A percentile compares a stretch with the other conserved stretches of the same genome.
Conservation (phyloP, 2,888 invertebrate genomes). For the Formica aserva region DNA sequence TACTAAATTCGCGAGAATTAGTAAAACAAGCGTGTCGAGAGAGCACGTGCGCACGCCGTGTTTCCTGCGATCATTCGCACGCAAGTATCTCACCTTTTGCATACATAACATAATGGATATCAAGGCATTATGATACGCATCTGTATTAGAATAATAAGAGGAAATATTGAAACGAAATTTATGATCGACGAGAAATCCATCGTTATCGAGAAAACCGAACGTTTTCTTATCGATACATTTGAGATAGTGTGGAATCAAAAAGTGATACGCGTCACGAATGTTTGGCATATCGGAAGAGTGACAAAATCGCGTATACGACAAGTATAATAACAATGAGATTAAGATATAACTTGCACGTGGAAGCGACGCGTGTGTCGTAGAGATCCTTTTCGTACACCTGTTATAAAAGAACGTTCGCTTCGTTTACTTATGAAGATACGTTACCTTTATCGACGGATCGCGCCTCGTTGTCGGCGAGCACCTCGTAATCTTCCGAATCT, state of each 20-base stretch:
- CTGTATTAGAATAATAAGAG: neutral
- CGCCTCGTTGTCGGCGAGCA: slow-evolving; percentile 77
- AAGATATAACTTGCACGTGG: neutral
- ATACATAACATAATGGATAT: neutral
- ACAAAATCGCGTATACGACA: neutral
- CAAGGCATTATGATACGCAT: neutral
- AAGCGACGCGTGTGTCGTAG: neutral
- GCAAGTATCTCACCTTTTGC: slow-evolving; percentile 29
- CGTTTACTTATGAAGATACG: neutral
- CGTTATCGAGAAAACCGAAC: neutral
- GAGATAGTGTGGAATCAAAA: no score
- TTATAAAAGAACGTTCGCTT: neutral
- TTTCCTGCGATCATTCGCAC: slow-evolving; percentile 36
- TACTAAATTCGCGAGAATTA: slow-evolving; percentile 36
- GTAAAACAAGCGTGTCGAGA: slow-evolving; percentile 31
- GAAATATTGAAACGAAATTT: neutral
- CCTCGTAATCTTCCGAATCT: slow-evolving; percentile 80
- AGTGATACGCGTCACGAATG: neutral
- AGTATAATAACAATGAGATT: neutral
- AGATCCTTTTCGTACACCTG: no score
- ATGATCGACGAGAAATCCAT: neutral
- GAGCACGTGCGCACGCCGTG: slow-evolving; percentile 33
- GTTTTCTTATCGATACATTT: neutral
- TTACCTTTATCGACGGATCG: slow-evolving; percentile 75
- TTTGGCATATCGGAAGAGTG: neutral